phyloP scores from a whole-genome alignment of 2,888 invertebrate species.

The Eupithecia insigniata region DNA sequence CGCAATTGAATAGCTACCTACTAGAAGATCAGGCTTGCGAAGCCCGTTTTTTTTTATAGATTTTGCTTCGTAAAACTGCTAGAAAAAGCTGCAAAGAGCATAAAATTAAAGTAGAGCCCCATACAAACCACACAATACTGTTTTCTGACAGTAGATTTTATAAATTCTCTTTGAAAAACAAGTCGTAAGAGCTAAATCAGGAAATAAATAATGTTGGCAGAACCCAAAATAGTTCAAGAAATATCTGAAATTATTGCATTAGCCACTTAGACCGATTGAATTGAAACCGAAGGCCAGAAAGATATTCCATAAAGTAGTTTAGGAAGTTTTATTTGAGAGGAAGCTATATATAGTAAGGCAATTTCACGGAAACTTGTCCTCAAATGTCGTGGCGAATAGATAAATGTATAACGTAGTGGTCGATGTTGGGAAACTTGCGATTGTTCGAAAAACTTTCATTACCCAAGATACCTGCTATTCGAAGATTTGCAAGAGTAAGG shows the following conservation, averaged over 20 bases:
- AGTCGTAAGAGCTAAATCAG: not conserved
- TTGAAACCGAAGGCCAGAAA: slow-evolving; percentile 29
- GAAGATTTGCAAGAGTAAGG: slow-evolving; percentile 7
- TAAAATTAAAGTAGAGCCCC: not conserved
- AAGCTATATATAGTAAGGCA: slow-evolving; percentile 42
- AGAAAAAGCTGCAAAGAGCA: not conserved
- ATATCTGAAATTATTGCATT: slow-evolving; percentile 30
- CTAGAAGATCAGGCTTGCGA: not conserved
- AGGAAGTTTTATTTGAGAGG: slow-evolving; percentile 38
- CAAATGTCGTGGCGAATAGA: slow-evolving; percentile 37
- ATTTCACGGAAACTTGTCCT: slow-evolving; percentile 41
- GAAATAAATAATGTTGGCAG: not conserved
- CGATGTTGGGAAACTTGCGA: slow-evolving; percentile 36
- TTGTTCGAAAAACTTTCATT: slow-evolving; percentile 32
- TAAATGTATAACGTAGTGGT: slow-evolving; percentile 35
- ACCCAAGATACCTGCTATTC: slow-evolving; percentile 24
- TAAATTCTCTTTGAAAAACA: not conserved
- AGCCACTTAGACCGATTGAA: slow-evolving; percentile 39
- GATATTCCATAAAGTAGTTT: slow-evolving; percentile 39
- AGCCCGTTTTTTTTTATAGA: not conserved
- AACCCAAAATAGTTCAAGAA: slow-evolving; percentile 10
- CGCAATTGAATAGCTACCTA: not conserved
- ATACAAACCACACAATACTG: not conserved
- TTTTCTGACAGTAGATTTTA: not conserved
- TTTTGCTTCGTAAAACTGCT: not conserved